Evolutionary conservation across 2,113 vertebrate genomes (phyloP).

Genomic region (Oceanites oceanicus): DNA sequence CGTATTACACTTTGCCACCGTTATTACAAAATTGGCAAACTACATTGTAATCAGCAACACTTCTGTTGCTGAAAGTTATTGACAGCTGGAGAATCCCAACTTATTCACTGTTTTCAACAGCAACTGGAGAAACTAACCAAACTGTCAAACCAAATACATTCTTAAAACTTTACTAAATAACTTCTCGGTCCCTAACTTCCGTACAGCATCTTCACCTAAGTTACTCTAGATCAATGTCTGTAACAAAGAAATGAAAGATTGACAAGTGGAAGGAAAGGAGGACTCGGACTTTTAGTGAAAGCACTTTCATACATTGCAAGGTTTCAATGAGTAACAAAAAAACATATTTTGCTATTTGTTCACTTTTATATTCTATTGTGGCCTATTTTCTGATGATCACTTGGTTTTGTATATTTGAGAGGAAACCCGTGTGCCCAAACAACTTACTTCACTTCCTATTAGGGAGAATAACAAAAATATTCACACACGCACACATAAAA

Average conservation of each 20-base stretch:
- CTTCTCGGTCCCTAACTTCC: background rate
- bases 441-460: background rate
- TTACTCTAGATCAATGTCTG: background rate
- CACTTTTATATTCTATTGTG: background rate
- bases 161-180: background rate
- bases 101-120: background rate
- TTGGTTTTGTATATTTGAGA: conserved; percentile 8
- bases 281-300: background rate
- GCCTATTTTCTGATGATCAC: background rate
- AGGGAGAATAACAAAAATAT: background rate
- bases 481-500: background rate
- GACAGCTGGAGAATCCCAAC: background rate
- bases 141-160: background rate
- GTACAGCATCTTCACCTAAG: background rate
- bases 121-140: background rate
- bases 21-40: background rate
- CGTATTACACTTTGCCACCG: background rate
- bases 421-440: background rate
- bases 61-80: background rate
- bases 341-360: background rate
- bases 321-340: background rate
- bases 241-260: background rate
- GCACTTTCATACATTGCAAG: background rate
- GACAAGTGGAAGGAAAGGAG: background rate
- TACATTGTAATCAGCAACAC: background rate